Conservation (phyloP, 1,140 invertebrate species). For the Bombyx mandarina region DNA sequence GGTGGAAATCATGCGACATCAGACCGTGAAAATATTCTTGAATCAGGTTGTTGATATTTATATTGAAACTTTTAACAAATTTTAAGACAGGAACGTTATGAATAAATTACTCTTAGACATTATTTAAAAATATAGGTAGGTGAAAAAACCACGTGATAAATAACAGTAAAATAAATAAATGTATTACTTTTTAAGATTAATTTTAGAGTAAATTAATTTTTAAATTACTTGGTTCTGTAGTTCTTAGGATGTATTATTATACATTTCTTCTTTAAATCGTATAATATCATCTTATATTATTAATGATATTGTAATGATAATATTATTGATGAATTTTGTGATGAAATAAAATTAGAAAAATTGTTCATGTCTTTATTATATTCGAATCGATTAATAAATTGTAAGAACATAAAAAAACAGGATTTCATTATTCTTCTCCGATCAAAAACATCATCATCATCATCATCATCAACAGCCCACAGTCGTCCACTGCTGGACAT, state of each 20-base stretch:
- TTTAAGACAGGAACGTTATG: no score
- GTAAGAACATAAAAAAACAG: no score
- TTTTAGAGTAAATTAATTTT: slow-evolving; percentile 34
- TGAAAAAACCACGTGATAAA: slow-evolving; percentile 56
- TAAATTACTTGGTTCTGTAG: slow-evolving; percentile 27
- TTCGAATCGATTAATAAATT: slow-evolving; percentile 4
- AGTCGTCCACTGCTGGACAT: no score
- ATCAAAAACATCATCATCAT: no score
- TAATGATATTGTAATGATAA: slow-evolving; percentile 28
- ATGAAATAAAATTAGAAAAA: slow-evolving; percentile 54
- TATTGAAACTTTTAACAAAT: no score
- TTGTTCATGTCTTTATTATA: slow-evolving; percentile 29
- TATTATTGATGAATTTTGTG: slow-evolving; percentile 29
- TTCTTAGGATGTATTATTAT: neutral
- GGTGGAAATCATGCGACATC: no score
- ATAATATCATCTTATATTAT: slow-evolving; percentile 33
- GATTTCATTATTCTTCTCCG: no score
- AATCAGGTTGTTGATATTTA: no score
- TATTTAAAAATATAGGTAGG: slow-evolving; percentile 1
- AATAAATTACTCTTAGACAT: no score
- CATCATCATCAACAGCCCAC: no score
- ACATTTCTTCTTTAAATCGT: slow-evolving; percentile 28
- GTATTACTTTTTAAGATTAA: slow-evolving; percentile 16
- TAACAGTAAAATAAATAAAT: slow-evolving; percentile 38
- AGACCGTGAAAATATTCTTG: no score